Base-by-base conservation (phyloP, 2,888 invertebrate genomes). In the Erannis defoliaria region DNA sequence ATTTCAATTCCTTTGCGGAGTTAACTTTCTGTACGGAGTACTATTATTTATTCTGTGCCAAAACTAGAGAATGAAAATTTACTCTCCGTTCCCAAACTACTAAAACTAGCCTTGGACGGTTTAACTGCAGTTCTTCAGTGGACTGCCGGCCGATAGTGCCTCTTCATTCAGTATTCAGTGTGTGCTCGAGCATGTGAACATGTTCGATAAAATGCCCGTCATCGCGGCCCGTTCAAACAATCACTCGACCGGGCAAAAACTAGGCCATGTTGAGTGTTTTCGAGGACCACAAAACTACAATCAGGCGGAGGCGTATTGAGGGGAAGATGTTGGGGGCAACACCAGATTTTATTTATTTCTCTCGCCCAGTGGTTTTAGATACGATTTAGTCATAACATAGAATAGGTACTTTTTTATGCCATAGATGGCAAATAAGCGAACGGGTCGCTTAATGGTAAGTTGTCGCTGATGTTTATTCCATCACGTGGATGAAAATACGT, bases 231-330 rank as follows among this genome's bases (percentile, higher is more conserved):
- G 55, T 60, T 56, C 43, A 18, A 60, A 64, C 65, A 66, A 59
- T 61, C 66, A 45, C 49, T 59, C 18, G 53, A 42, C 55, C 58
- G 46, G 21, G 55, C 54, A 64, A 72, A 72, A 76, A 75, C 62
- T 77, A 71, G 78, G 75, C 61, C 75, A 68, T 66, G 72, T 73
- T 64, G 64, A 73, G 76, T 70, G 71, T 50, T 57, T 56, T 62
- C 60, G 40, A 64, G 54, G 51, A 62, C 64, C 60, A 55, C 64
- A 64, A 62, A 67, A 68, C 61, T 61, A 66, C 65, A 68, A 66
- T 68, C 61, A 51, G 50, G 29, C 12, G 5, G 19, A 37, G 55
- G 31, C 45, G 55, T 40, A 51, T 1, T 19, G 4, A 61, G 40
- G 43, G 46, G 53, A 12, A n/a, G 12, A 42, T 19, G 0, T 21